phyloP scores from a whole-genome alignment of 2,797 vertebrate species.

The Gymnothorax javanicus region DNA sequence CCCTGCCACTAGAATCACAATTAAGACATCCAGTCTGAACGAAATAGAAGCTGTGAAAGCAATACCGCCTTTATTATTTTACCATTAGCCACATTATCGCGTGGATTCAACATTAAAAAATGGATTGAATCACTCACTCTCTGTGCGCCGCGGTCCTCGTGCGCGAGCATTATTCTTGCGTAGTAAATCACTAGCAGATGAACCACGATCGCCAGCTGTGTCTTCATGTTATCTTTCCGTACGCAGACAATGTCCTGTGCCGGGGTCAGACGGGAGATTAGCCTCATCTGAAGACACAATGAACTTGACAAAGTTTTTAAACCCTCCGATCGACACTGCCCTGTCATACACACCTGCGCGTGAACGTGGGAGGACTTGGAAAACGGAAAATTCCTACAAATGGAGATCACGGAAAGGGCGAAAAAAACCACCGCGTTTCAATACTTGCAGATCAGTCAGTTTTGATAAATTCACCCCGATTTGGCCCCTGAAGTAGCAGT shows the following conservation, averaged over 20 bases:
- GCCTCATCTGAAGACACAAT: neutral
- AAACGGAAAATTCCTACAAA: slow-evolving; percentile 1
- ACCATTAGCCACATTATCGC: neutral
- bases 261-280: slow-evolving; percentile 24
- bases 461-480: neutral
- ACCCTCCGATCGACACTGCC: neutral
- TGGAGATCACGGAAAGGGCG: neutral
- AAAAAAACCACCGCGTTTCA: neutral
- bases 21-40: neutral
- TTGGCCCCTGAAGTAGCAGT: neutral
- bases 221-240: slow-evolving; percentile 67
- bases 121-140: slow-evolving; percentile 62
- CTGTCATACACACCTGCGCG: neutral
- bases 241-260: slow-evolving; percentile 45
- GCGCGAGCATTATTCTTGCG: slow-evolving; percentile 67
- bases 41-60: neutral
- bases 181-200: slow-evolving; percentile 69
- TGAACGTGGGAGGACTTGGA: slow-evolving; percentile 5
- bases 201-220: slow-evolving; percentile 59
- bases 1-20: neutral
- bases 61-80: no score
- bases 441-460: neutral
- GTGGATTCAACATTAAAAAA: neutral
- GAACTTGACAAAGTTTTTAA: neutral
- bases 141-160: slow-evolving; percentile 64